These are phyloP conservation scores for Escarpia spicata DNA, from an alignment of 2,888 invertebrate genomes.

Conservation along the genomic window DNA sequence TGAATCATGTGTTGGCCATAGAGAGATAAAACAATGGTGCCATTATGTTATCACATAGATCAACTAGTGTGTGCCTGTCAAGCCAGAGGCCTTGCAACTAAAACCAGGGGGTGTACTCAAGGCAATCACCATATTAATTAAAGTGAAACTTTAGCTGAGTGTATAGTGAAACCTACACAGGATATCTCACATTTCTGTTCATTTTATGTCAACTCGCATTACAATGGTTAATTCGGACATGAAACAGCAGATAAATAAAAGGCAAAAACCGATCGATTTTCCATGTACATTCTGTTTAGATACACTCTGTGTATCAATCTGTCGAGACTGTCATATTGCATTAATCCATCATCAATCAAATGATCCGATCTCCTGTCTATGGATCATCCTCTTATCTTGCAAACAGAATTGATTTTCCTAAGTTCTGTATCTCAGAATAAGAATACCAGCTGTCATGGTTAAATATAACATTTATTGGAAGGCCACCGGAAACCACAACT, in stretches of 20 bases:
- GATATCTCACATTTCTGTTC: neutral
- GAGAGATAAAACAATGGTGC: neutral
- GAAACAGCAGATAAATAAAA: neutral
- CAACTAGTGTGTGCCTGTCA: neutral
- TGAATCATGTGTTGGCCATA: neutral
- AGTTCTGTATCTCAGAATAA: neutral
- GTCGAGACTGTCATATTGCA: neutral
- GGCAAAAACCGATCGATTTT: neutral
- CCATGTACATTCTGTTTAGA: neutral
- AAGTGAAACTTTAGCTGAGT: neutral
- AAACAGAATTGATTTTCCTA: neutral
- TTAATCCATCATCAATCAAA: neutral
- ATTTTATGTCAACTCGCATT: neutral
- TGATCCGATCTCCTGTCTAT: neutral
- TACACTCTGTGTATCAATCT: neutral
- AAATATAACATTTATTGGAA: neutral
- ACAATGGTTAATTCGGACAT: neutral
- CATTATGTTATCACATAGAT: neutral
- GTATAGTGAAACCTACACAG: neutral
- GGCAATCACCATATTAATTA: constrained; percentile 16
- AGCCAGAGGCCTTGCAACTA: neutral
- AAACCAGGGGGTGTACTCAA: neutral
- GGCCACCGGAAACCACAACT: neutral
- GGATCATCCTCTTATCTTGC: neutral
- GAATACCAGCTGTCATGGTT: neutral